These are phyloP conservation scores for Ladona fulva DNA, from an alignment of 1,140 invertebrate genomes.

Conservation along the genomic window DNA sequence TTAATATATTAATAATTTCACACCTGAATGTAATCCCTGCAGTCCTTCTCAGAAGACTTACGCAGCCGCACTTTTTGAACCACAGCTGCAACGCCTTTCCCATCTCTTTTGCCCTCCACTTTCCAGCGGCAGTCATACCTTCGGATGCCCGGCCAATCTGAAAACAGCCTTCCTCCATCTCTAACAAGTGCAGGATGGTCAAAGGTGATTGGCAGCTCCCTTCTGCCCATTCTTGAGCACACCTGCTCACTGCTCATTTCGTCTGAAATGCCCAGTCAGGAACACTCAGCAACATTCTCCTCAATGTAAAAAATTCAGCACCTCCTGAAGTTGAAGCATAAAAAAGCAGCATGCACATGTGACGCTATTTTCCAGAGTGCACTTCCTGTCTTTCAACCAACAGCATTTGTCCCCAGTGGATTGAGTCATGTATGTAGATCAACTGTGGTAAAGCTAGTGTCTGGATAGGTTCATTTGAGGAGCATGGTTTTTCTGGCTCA, in stretches of 20 bases:
- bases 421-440: too few species aligned
- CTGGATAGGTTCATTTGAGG: too few species aligned
- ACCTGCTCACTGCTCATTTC: neutral
- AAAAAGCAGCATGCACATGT: too few species aligned
- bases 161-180: neutral
- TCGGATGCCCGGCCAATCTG: neutral
- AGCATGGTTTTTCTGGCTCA: too few species aligned
- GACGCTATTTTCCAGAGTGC: too few species aligned
- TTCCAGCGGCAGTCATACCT: constrained; percentile 3
- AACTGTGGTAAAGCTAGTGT: too few species aligned
- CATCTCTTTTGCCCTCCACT: neutral
- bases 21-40: neutral
- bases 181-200: neutral
- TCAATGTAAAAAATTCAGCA: too few species aligned
- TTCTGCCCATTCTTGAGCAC: neutral
- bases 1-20: neutral
- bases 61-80: neutral
- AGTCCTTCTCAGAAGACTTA: neutral
- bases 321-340: too few species aligned
- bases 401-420: too few species aligned
- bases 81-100: neutral
- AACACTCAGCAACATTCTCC: too few species aligned
- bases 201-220: neutral
- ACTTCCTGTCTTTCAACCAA: too few species aligned
- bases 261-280: neutral